Evolutionary conservation across 2,797 vertebrate species (phyloP), one percentile per base, ranked within the genome.

Genomic region (Cyprinodon diabolis): DNA sequence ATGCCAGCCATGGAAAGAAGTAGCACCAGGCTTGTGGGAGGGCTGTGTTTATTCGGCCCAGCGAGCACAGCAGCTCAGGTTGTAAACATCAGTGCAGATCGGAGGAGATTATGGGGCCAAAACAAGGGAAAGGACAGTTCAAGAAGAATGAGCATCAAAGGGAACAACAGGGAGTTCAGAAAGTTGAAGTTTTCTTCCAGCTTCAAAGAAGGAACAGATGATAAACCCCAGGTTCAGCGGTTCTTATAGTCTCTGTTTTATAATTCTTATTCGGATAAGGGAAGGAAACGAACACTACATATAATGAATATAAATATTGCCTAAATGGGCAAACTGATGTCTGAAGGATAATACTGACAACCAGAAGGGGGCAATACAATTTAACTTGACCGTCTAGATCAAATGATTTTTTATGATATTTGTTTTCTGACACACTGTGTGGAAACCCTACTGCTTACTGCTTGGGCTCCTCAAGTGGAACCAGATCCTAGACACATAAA

Each of bases 1-100:
- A 89, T 89, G 93, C 92, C 93, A 93, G 91, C 68, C 83, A 69
- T 2, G 78, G 84, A 76, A 85, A 89, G 89, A 87, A 76, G 87
- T 70, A 87, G 88, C 76, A 80, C 77, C 66, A 86, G 77, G 78
- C 66, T 67, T 55, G 90, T 88, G 87, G 89, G 91, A 82, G 82
- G 88, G 81, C 70, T 72, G 81, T 84, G 91, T 93, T 92, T 90
- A 86, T 83, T 90, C 74, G 81, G 79, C 81, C 87, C 90, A 85
- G 85, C 80, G 77, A 91, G 86, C 25, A 48, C 75, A 76, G 90
- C 90, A 88, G 88, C 89, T 88, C 83, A 92, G 83, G 88, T 84
- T 89, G 89, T 90, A 90, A 91, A 91, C 85, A 83, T 74, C 51
- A 14, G 74, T 81, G 75, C 52, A 14, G 79, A 82, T 84, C 86